Conservation (phyloP, 2,888 invertebrate genomes). For the Volucella inflata region DNA sequence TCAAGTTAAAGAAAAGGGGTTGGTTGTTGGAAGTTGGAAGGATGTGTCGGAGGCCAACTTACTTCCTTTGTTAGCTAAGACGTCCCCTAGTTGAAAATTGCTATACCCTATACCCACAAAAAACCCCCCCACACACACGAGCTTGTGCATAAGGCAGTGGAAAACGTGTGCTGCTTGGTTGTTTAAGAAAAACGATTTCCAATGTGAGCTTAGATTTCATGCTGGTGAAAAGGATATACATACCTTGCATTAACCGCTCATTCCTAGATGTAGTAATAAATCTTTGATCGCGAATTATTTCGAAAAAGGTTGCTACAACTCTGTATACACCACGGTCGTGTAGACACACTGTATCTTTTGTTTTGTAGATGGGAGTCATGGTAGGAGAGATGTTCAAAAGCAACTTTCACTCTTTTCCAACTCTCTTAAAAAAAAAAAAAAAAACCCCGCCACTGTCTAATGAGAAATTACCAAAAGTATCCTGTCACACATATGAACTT, state of each 20-base stretch:
- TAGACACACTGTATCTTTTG: conserved; percentile 55
- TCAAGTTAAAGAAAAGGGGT: conserved; percentile 44
- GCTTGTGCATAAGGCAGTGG: conserved; percentile 20
- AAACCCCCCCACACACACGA: conserved; percentile 33
- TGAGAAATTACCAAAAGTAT: conserved; percentile 76
- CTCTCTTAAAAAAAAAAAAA: conserved; percentile 12
- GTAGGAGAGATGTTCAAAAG: conserved; percentile 15
- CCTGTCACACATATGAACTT: conserved; percentile 66
- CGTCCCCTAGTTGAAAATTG: conserved; percentile 56
- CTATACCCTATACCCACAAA: conserved; percentile 44
- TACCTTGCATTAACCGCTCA: conserved; percentile 6
- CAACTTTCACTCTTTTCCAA: conserved; percentile 33
- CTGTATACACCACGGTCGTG: background rate
- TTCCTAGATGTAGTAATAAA: conserved; percentile 49
- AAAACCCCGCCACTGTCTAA: conserved; percentile 67
- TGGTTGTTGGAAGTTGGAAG: conserved; percentile 13
- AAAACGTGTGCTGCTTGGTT: conserved; percentile 65
- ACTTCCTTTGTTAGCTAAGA: conserved; percentile 55
- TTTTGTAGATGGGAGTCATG: background rate
- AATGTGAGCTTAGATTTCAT: conserved; percentile 56
- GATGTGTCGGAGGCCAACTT: conserved; percentile 59
- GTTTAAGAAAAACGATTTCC: conserved; percentile 59
- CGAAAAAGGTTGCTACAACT: conserved; percentile 41
- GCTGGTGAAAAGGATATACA: conserved; percentile 50
- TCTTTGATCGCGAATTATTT: conserved; percentile 72